Conservation (phyloP, 2,797 vertebrate genomes). For the Hoplostethus mediterraneus region DNA sequence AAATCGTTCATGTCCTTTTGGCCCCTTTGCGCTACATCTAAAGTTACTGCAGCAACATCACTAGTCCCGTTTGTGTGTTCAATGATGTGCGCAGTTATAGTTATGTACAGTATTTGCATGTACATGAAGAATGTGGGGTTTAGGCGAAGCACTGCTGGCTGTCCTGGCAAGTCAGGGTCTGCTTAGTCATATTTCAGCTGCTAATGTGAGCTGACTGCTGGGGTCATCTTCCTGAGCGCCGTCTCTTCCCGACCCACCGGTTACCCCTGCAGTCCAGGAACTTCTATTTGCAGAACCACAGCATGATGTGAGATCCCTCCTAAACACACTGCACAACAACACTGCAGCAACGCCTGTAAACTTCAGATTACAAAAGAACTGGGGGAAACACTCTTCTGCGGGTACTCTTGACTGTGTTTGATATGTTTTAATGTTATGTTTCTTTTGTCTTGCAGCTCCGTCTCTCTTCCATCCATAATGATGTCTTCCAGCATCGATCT, state of each 20-base stretch:
- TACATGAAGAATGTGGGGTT: constrained; percentile 44
- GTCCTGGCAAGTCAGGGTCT: constrained; percentile 62
- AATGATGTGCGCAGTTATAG: constrained; percentile 44
- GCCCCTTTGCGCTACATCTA: constrained; percentile 6
- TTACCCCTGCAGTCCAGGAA: constrained; percentile 73
- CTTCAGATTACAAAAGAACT: constrained; percentile 33
- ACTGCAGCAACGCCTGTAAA: constrained; percentile 37
- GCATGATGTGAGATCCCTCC: constrained; percentile 69
- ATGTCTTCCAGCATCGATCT: constrained; percentile 22
- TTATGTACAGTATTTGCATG: constrained; percentile 48
- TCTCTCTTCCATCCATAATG: constrained; percentile 28
- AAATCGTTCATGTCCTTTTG: neutral
- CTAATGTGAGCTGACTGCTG: constrained; percentile 81
- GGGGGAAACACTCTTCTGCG: constrained; percentile 17
- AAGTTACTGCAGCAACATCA: constrained; percentile 24
- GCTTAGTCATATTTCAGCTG: constrained; percentile 78
- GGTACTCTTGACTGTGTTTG: neutral
- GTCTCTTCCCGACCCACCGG: constrained; percentile 72
- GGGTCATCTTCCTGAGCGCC: constrained; percentile 72
- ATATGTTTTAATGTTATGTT: neutral
- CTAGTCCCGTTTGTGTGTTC: constrained; percentile 46
- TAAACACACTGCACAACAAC: constrained; percentile 57
- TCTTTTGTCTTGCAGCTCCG: constrained; percentile 34
- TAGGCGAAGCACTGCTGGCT: constrained; percentile 62
- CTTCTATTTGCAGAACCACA: constrained; percentile 76